Conservation (phyloP, 1,140 invertebrate genomes). For the Aphis craccivora region DNA sequence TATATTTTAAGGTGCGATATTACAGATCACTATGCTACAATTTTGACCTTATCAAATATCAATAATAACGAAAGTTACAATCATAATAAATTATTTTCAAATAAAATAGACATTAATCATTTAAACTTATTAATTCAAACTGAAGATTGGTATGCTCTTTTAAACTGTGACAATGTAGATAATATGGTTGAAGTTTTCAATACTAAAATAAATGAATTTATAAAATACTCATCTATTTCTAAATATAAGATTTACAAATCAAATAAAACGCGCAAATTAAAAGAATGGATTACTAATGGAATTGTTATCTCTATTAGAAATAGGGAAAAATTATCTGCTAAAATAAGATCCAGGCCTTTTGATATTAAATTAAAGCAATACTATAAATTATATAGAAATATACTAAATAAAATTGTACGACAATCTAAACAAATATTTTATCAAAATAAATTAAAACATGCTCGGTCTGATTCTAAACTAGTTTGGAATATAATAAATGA, state of each 20-base stretch:
- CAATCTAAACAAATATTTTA: too few relatives aligned
- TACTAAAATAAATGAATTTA: too few relatives aligned
- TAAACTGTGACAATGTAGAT: not conserved
- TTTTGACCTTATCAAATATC: not conserved
- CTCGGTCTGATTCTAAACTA: too few relatives aligned
- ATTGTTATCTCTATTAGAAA: not conserved
- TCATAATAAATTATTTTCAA: not conserved
- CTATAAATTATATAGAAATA: too few relatives aligned
- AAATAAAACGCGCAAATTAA: too few relatives aligned
- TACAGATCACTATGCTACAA: not conserved
- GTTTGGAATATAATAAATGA: not conserved
- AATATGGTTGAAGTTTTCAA: not conserved
- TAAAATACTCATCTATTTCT: too few relatives aligned
- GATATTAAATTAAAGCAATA: not conserved
- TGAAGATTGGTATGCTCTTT: not conserved
- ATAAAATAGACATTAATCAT: not conserved
- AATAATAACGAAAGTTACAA: not conserved
- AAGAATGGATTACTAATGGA: not conserved
- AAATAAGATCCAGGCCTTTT: not conserved
- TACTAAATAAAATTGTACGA: too few relatives aligned
- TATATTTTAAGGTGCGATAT: not conserved
- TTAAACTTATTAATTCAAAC: not conserved
- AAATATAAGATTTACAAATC: too few relatives aligned
- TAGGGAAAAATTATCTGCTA: not conserved
- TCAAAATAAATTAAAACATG: too few relatives aligned